phyloP scores from a whole-genome alignment of 2,888 invertebrate genomes.

The Acanthococcus lagerstroemiae region DNA sequence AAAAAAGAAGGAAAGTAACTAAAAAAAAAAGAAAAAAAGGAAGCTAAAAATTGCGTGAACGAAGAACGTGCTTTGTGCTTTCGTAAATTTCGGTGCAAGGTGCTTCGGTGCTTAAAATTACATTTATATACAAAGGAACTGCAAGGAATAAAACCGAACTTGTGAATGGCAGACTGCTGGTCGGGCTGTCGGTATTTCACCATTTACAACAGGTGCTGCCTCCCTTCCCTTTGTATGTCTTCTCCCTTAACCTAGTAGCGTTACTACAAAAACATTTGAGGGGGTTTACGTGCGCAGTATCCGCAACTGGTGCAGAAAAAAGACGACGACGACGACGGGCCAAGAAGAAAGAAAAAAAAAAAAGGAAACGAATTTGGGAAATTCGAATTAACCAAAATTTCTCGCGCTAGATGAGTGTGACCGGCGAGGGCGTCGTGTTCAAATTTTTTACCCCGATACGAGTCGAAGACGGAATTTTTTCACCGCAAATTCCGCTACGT shows the following conservation, averaged over 20 bases:
- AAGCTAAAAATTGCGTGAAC: neutral
- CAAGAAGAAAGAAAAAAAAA: too few species aligned
- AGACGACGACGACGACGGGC: too few species aligned
- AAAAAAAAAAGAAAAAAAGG: neutral
- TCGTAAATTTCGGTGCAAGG: neutral
- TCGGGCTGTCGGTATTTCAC: conserved; percentile 22
- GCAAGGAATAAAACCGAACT: conserved; percentile 16
- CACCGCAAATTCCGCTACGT: neutral
- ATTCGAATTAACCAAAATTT: too few species aligned
- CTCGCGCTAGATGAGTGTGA: too few species aligned
- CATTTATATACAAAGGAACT: conserved; percentile 23
- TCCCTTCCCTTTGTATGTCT: conserved; percentile 6
- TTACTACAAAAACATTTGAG: conserved; percentile 19
- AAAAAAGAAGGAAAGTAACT: conserved; percentile 5
- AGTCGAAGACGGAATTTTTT: neutral
- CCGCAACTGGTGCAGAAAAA: conserved; percentile 24
- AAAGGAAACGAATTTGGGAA: too few species aligned
- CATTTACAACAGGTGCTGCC: conserved; percentile 26
- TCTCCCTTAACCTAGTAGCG: conserved; percentile 12
- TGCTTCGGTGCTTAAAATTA: conserved; percentile 12
- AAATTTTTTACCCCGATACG: neutral
- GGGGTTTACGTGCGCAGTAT: conserved; percentile 26
- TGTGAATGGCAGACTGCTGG: conserved; percentile 28
- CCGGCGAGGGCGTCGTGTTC: too few species aligned
- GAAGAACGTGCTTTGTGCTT: conserved; percentile 18